Percentiles rank a stretch among this genome's conserved stretches.
These are phyloP conservation scores for Caenorhabditis brenneri DNA, from an alignment of 1,140 invertebrate genomes.

Conservation along the genomic window DNA sequence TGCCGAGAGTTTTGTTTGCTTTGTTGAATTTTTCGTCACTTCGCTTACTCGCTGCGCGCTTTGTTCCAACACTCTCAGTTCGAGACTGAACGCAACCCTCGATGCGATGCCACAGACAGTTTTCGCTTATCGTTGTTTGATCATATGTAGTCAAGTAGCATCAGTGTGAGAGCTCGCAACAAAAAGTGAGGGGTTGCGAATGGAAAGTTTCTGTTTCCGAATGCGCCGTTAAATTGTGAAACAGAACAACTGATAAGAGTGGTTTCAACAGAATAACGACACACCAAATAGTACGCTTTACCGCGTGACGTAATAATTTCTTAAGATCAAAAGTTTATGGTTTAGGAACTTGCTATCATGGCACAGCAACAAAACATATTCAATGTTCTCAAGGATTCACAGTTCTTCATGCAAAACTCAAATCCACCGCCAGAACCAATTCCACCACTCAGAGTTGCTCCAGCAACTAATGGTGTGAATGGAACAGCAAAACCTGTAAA, in stretches of 20 bases:
- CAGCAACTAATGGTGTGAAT: not conserved
- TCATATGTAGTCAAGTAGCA: conserved; percentile 36
- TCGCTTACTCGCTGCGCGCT: conserved; percentile 6
- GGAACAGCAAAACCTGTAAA: not conserved
- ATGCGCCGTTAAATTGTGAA: not conserved
- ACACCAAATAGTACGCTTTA: not conserved
- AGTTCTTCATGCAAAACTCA: not conserved
- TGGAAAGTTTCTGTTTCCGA: not conserved
- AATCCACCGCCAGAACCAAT: not conserved
- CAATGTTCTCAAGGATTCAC: conserved; percentile 1
- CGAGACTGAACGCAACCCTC: conserved; percentile 2
- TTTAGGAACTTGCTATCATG: not conserved
- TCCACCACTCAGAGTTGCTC: not conserved
- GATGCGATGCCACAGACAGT: not conserved
- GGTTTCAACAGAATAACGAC: not conserved
- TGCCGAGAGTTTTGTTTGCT: conserved; percentile 30
- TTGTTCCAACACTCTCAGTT: conserved; percentile 24
- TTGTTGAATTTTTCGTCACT: conserved; percentile 39
- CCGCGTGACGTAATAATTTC: not conserved
- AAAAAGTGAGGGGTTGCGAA: not conserved
- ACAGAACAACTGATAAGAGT: not conserved
- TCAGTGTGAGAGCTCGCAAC: not conserved
- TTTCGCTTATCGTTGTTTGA: conserved; percentile 37
- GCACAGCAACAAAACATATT: not conserved
- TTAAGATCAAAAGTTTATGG: not conserved